These are phyloP conservation scores for Drosophila sulfurigaster DNA, from an alignment of 1,140 invertebrate genomes.

Conservation along the genomic window DNA sequence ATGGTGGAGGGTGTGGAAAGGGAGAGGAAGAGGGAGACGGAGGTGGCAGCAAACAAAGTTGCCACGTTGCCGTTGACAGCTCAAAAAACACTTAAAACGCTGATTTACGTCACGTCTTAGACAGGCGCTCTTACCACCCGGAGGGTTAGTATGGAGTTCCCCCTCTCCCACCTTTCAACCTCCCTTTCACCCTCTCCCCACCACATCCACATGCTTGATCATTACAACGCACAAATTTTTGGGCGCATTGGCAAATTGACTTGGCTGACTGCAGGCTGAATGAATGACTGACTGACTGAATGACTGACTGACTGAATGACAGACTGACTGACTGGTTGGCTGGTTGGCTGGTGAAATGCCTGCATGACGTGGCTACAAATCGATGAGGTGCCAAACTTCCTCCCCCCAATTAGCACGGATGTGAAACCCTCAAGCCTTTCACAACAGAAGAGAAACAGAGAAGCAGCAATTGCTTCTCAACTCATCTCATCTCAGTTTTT, in stretches of 20 bases:
- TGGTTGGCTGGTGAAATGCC: neutral
- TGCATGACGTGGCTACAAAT: conserved; percentile 74
- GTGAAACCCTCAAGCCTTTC: conserved; percentile 28
- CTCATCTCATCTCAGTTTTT: conserved; percentile 2
- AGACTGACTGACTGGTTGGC: conserved; percentile 2
- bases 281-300: conserved; percentile 14
- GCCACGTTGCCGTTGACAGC: conserved; percentile 72
- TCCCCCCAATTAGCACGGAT: conserved; percentile 28
- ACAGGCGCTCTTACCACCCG: conserved; percentile 43
- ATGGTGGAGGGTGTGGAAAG: no score
- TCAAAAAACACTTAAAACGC: conserved; percentile 77
- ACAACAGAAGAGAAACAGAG: neutral
- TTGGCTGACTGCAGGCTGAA: conserved; percentile 51
- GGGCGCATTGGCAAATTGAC: conserved; percentile 72
- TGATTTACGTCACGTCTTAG: conserved; percentile 76
- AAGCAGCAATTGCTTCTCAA: neutral
- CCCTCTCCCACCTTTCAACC: neutral
- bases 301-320: conserved; percentile 9
- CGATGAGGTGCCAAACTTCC: conserved; percentile 64
- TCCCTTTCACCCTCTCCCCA: neutral
- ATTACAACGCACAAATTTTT: conserved; percentile 73
- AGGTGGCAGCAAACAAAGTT: conserved; percentile 60
- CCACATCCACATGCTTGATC: conserved; percentile 32
- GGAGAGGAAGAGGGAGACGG: neutral
- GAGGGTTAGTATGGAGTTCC: neutral